phyloP scores from a whole-genome alignment of 2,888 invertebrate species.

The Alcis repandata region DNA sequence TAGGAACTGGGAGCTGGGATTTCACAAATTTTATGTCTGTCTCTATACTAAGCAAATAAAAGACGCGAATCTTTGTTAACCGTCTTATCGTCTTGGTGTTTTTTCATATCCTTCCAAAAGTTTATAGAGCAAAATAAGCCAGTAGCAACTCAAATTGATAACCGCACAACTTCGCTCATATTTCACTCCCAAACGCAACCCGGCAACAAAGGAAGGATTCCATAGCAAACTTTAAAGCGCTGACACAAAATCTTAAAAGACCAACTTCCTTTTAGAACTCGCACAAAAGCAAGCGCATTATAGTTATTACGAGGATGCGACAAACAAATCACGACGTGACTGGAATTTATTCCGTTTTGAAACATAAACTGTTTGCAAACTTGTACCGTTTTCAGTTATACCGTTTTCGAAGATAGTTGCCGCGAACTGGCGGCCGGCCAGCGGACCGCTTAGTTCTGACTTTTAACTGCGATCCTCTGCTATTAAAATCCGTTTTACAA shows the following conservation, averaged over 20 bases:
- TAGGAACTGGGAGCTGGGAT: too few species aligned
- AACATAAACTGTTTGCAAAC: slow-evolving; percentile 20
- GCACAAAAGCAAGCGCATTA: slow-evolving; percentile 22
- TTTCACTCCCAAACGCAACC: slow-evolving; percentile 6
- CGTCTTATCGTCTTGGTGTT: too few species aligned
- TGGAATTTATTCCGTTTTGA: slow-evolving; percentile 17
- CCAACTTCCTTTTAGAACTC: slow-evolving; percentile 12
- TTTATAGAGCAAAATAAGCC: background rate
- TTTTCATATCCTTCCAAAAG: background rate
- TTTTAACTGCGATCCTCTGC: slow-evolving; percentile 45
- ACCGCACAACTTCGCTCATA: slow-evolving; percentile 8
- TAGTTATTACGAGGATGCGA: slow-evolving; percentile 26
- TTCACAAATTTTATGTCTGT: too few species aligned
- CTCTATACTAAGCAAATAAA: too few species aligned
- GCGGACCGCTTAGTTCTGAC: slow-evolving; percentile 48
- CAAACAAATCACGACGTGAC: slow-evolving; percentile 48
- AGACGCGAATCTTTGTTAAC: too few species aligned
- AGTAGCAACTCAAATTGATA: background rate
- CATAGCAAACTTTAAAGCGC: slow-evolving; percentile 12
- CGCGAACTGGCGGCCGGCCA: slow-evolving; percentile 45
- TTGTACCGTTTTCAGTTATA: slow-evolving; percentile 35
- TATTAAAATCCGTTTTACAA: slow-evolving; percentile 53
- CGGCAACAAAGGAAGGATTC: slow-evolving; percentile 6
- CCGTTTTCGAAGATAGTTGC: slow-evolving; percentile 47
- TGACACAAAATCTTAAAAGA: slow-evolving; percentile 20